Percentiles rank a stretch among this genome's conserved stretches.
These are phyloP conservation scores for Petrocephalus sullivani DNA, from an alignment of 2,797 vertebrate genomes.

Conservation along the genomic window DNA sequence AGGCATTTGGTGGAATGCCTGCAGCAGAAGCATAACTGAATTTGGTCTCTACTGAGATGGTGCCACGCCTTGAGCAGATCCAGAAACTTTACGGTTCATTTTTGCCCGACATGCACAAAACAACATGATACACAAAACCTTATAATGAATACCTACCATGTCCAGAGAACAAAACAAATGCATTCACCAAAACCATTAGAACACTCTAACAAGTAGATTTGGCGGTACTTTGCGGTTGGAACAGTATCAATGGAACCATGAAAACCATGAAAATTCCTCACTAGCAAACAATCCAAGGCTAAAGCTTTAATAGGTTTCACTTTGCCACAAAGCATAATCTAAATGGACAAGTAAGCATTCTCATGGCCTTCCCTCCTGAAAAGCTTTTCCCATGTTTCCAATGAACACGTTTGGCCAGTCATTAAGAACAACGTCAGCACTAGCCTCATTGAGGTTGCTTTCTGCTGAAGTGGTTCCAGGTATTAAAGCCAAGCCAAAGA, in stretches of 20 bases:
- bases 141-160: not conserved
- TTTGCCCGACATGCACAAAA: not conserved
- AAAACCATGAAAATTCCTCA: slow-evolving; percentile 1
- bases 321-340: slow-evolving; percentile 1
- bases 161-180: not conserved
- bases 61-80: not conserved
- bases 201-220: not conserved
- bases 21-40: not conserved
- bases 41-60: not conserved
- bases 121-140: not conserved
- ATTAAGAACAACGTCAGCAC: not conserved
- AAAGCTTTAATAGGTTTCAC: not conserved
- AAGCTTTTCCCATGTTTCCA: slow-evolving; percentile 10
- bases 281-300: not conserved
- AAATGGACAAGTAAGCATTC: slow-evolving; percentile 2
- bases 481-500: not conserved
- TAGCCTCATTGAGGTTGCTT: not conserved
- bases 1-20: not conserved
- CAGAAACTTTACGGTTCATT: not conserved
- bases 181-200: not conserved
- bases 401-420: not conserved
- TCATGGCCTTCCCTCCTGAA: not conserved
- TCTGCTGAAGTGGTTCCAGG: not conserved
- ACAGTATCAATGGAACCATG: not conserved
- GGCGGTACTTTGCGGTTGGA: not conserved